Evolutionary conservation across 2,797 vertebrate species (phyloP).

Genomic region (Muscicapa comitata): DNA sequence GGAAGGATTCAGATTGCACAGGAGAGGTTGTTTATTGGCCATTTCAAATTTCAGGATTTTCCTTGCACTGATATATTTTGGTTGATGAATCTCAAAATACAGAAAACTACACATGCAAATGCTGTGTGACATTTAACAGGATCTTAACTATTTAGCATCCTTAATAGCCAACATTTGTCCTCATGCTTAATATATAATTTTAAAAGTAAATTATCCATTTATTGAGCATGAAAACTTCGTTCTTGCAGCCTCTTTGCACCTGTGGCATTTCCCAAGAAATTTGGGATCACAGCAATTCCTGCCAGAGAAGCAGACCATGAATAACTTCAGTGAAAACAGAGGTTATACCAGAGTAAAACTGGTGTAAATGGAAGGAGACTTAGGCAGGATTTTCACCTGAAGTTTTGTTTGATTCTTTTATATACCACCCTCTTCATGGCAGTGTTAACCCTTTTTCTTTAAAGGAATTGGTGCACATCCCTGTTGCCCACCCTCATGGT

Average conservation of each 20-base stretch:
- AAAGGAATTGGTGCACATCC: not conserved
- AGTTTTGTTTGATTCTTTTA: not conserved
- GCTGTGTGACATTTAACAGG: not conserved
- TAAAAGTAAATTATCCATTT: not conserved
- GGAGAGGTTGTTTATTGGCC: fast-evolving
- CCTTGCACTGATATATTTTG: not conserved
- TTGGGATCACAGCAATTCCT: not conserved
- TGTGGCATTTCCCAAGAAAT: not conserved
- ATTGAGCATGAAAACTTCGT: not conserved
- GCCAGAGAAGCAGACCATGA: not conserved
- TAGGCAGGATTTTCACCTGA: not conserved
- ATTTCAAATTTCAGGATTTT: not conserved
- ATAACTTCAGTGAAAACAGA: not conserved
- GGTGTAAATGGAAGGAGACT: not conserved
- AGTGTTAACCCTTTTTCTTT: not conserved
- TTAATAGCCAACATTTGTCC: not conserved
- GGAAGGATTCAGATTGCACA: not conserved
- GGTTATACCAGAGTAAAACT: not conserved
- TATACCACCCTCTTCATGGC: not conserved
- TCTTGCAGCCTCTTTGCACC: not conserved
- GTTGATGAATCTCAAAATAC: not conserved
- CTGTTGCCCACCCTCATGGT: not conserved
- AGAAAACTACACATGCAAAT: not conserved
- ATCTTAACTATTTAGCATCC: not conserved
- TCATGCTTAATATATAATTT: not conserved